Base-by-base conservation (phyloP, 2,113 vertebrate genomes). In the Penelope pileata region DNA sequence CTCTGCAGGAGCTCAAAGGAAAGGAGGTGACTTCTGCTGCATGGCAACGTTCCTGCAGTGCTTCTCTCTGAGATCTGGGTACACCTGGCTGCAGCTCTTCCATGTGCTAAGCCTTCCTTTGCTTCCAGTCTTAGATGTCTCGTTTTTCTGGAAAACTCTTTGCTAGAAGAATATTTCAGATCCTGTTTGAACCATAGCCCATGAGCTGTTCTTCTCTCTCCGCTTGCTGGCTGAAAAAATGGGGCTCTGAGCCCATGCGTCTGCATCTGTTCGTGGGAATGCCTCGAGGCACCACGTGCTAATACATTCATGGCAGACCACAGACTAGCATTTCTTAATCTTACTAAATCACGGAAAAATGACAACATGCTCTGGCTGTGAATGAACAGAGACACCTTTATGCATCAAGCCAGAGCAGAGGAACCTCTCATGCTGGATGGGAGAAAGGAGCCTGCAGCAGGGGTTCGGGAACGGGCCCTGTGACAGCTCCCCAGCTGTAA, bases 131-230 rank as follows among this genome's bases (percentile, higher is more conserved):
- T 92, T 42, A 58, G 72, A 83, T 26, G 7, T 45, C 16, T 38
- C 27, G 24, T 70, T 82, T 94, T 58, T 79, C 75, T 94, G 68
- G 82, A 88, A 73, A 88, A 21, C 15, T 29, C 64, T 51, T 88
- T 54, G 27, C 88, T 53, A 3, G 40, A 38, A 90, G 58, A 86
- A 10, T 83, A 62, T 73, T 77, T 90, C 92, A 91, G 53, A 69
- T 76, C 54, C 91, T 56, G 17, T 76, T 95, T 89, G 84, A 92
- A 79, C 43, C 66, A 47, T 24, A 91, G 77, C 91, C 75, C 34
- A 1, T 36, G 90, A 60, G 11, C 82, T 42, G 63, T 29, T 91
- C 38, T 27, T 66, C 48, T 83, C 34, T 86, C 63, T 80, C 8
- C 48, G 21, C 26, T 83, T 27, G 6, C 74, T 91, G 70, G 81